A percentile compares a stretch with the other conserved stretches of the same genome.
Evolutionary conservation across 2,888 invertebrate species (phyloP).

Genomic region (Amitus sp.): DNA sequence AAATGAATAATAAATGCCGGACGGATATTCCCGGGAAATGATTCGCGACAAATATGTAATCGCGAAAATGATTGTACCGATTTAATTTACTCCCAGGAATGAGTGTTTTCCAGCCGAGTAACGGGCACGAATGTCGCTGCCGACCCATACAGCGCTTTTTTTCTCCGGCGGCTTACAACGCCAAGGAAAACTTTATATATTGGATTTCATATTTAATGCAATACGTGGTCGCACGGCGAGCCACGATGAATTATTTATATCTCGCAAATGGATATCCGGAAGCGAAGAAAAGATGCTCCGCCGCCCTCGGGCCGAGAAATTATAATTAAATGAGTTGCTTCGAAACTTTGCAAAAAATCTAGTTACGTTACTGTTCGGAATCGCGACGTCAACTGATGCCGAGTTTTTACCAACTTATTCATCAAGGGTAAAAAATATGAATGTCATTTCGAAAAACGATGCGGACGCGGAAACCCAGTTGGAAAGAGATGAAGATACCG

Average conservation of each 20-base stretch:
- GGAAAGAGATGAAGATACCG: no score
- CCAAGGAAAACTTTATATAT: conserved; percentile 56
- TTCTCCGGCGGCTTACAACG: conserved; percentile 12
- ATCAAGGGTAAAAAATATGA: no score
- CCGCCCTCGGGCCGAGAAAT: neutral
- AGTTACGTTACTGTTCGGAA: no score
- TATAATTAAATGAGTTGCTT: neutral
- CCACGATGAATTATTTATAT: conserved; percentile 56
- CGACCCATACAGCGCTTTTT: neutral
- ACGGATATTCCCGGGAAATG: neutral
- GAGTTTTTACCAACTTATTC: no score
- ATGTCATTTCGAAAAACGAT: no score
- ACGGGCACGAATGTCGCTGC: neutral
- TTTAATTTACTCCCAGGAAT: neutral
- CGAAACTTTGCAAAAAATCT: no score
- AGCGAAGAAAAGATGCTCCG: conserved; percentile 14
- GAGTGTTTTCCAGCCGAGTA: neutral
- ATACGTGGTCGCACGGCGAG: conserved; percentile 44
- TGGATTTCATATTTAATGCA: conserved; percentile 63
- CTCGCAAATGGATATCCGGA: conserved; percentile 37
- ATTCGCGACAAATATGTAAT: neutral
- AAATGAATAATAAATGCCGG: neutral
- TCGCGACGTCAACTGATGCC: no score
- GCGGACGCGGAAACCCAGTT: no score
- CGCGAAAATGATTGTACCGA: neutral